phyloP scores from a whole-genome alignment of 2,888 invertebrate species.

The Bombylius discolor region DNA sequence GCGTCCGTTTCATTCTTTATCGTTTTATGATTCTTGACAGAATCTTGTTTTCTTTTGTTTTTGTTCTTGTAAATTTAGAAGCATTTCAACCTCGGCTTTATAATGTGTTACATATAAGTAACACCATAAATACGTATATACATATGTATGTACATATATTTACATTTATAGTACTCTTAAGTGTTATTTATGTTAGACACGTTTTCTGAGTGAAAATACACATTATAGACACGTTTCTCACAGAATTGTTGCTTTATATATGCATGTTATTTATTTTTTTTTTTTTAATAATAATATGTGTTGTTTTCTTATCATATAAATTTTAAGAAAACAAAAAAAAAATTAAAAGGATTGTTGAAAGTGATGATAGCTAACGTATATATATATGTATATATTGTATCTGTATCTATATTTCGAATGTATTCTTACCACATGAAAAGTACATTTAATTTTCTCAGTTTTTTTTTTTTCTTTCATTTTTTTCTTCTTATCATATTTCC shows the following conservation, averaged over 20 bases:
- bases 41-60: too few relatives aligned
- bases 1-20: too few relatives aligned
- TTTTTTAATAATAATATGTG: not conserved
- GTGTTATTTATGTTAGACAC: constrained; percentile 19
- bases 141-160: not conserved
- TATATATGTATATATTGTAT: too few relatives aligned
- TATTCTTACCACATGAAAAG: too few relatives aligned
- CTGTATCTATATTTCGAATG: too few relatives aligned
- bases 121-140: not conserved
- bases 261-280: constrained; percentile 1
- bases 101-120: not conserved
- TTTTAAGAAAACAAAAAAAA: not conserved
- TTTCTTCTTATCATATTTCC: too few relatives aligned
- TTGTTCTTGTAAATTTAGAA: not conserved
- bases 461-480: too few relatives aligned
- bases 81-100: constrained; percentile 9
- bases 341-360: not conserved
- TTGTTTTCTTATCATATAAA: constrained; percentile 1
- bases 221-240: constrained; percentile 18
- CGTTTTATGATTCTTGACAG: too few relatives aligned
- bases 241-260: not conserved
- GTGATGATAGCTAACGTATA: too few relatives aligned
- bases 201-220: constrained; percentile 11
- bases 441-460: too few relatives aligned
- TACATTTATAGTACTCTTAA: constrained; percentile 15